Percentiles rank a stretch among this genome's conserved stretches.
phyloP scores from a whole-genome alignment of 2,888 invertebrate species.

The Drosophila paranaensis region DNA sequence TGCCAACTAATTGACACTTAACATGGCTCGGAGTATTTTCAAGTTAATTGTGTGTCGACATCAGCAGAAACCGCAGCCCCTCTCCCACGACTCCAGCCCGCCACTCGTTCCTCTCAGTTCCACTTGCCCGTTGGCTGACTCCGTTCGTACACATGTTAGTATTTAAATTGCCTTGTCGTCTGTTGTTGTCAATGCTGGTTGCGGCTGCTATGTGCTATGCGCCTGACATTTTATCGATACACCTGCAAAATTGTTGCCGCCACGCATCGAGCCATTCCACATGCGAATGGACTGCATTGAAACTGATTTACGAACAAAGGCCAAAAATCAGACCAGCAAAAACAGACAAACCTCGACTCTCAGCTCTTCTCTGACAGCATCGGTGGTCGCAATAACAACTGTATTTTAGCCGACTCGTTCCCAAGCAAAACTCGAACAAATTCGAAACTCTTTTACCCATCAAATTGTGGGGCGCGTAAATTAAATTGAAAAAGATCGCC shows the following conservation, averaged over 20 bases:
- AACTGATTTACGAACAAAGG: slow-evolving; percentile 21
- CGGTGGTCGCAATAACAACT: slow-evolving; percentile 15
- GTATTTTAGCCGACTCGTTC: background rate
- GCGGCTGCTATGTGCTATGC: slow-evolving; percentile 43
- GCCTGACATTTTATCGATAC: slow-evolving; percentile 74
- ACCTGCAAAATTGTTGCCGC: slow-evolving; percentile 58
- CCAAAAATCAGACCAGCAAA: slow-evolving; percentile 27
- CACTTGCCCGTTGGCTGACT: slow-evolving; percentile 38
- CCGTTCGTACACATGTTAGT: slow-evolving; percentile 66
- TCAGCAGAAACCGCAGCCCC: slow-evolving; percentile 46
- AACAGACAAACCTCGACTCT: slow-evolving; percentile 13
- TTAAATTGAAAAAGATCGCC: background rate
- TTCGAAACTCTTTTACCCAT: slow-evolving; percentile 3
- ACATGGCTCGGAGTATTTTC: slow-evolving; percentile 76
- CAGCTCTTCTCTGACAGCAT: slow-evolving; percentile 4
- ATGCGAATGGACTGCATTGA: slow-evolving; percentile 38
- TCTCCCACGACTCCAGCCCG: background rate
- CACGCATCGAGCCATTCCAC: slow-evolving; percentile 34
- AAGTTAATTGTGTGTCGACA: slow-evolving; percentile 78
- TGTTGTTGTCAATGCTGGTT: slow-evolving; percentile 49
- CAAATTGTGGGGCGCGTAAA: background rate
- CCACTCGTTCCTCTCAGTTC: background rate
- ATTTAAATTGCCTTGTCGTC: slow-evolving; percentile 79
- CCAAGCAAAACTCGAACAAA: slow-evolving; percentile 9
- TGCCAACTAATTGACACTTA: slow-evolving; percentile 77